Evolutionary conservation across 2,797 vertebrate species (phyloP).

Genomic region (Psittacula derbiana): DNA sequence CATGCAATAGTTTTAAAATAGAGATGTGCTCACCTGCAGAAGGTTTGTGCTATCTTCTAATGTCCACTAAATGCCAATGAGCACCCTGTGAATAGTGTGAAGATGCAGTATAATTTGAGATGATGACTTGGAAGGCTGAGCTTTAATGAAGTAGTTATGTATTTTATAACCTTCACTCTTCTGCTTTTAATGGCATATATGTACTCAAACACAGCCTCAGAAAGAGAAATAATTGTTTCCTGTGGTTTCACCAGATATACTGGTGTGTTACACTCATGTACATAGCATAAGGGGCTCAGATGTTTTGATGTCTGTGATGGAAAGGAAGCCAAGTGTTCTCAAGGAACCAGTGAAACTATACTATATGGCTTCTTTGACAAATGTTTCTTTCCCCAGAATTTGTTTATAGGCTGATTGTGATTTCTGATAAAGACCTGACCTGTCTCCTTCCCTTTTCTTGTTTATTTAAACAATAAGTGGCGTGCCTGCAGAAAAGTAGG

Average conservation of each 20-base stretch:
- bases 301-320: neutral
- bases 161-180: neutral
- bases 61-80: neutral
- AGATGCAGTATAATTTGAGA: neutral
- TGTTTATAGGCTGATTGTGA: neutral
- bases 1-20: neutral
- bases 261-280: neutral
- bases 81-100: neutral
- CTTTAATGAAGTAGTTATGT: neutral
- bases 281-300: neutral
- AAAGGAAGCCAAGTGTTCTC: neutral
- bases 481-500: neutral
- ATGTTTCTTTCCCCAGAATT: neutral
- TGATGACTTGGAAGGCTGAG: neutral
- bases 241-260: neutral
- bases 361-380: neutral
- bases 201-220: neutral
- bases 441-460: neutral
- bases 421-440: neutral
- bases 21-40: neutral
- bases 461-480: neutral
- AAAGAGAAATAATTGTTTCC: neutral
- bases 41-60: neutral
- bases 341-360: neutral
- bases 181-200: neutral